phyloP scores from a whole-genome alignment of 1,140 invertebrate species.

The Leptonema lineaticorne region DNA sequence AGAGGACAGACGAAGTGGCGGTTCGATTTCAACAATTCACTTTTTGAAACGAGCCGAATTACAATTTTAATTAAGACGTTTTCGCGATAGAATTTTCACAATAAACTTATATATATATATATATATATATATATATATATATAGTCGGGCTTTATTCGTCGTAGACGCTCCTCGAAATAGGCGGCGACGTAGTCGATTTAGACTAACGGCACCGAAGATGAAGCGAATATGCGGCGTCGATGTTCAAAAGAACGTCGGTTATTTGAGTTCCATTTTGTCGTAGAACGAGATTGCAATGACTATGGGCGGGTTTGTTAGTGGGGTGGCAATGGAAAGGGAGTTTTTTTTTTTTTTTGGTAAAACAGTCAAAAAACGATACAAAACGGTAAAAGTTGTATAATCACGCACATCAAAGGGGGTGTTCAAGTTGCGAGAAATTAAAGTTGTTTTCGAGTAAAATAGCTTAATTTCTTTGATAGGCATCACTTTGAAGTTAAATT shows the following conservation, averaged over 20 bases:
- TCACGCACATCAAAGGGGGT: constrained; percentile 27
- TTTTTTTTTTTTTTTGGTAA: background rate
- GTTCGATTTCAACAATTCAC: too few species aligned
- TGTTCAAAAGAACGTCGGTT: background rate
- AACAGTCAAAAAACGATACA: constrained; percentile 18
- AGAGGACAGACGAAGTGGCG: too few species aligned
- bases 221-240: background rate
- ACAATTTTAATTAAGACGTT: constrained; percentile 20
- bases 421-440: constrained; percentile 25
- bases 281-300: background rate
- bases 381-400: constrained; percentile 29
- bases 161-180: too few species aligned
- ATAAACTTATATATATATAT: background rate
- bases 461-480: constrained; percentile 31
- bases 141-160: too few species aligned
- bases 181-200: too few species aligned
- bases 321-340: background rate
- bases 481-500: constrained; percentile 30
- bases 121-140: too few species aligned
- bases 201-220: too few species aligned
- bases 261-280: constrained; percentile 11
- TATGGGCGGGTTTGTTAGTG: too few species aligned
- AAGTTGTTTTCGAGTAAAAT: constrained; percentile 33
- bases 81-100: constrained; percentile 1
- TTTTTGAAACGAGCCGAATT: background rate